Evolutionary conservation across 2,113 vertebrate genomes (phyloP).

Genomic region (Girardinichthys multiradiatus): DNA sequence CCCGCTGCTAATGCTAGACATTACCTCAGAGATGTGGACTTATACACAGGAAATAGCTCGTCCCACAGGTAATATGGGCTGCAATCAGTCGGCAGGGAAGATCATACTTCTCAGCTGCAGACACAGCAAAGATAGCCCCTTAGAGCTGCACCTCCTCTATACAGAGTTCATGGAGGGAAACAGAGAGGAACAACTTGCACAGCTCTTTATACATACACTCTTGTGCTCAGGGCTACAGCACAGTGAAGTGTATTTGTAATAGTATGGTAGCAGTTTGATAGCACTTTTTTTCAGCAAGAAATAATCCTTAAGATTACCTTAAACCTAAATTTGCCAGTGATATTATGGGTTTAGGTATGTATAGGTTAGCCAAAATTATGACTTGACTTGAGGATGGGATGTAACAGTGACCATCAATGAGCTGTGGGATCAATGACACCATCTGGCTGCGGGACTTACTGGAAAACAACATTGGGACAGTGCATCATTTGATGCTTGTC

Average conservation of each 20-base stretch:
- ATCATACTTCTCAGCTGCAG: constrained; percentile 40
- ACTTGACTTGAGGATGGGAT: too few species aligned
- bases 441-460: too few species aligned
- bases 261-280: background rate
- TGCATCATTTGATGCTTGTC: too few species aligned
- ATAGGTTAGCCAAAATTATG: too few species aligned
- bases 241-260: constrained; percentile 5
- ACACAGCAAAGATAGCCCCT: constrained; percentile 32
- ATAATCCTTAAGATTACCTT: too few species aligned
- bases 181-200: constrained; percentile 48
- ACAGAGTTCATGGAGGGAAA: constrained; percentile 21
- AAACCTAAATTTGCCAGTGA: too few species aligned
- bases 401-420: too few species aligned
- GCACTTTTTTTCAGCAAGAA: too few species aligned
- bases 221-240: constrained; percentile 36
- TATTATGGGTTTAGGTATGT: too few species aligned
- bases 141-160: constrained; percentile 17
- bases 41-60: constrained; percentile 70
- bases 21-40: constrained; percentile 77
- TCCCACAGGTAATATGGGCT: constrained; percentile 73
- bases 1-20: constrained; percentile 67
- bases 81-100: constrained; percentile 62
- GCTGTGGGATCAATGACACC: too few species aligned
- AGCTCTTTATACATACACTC: constrained; percentile 41
- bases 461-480: too few species aligned